Evolutionary conservation across 2,113 vertebrate species (phyloP).

Genomic region (Thunnus thynnus): DNA sequence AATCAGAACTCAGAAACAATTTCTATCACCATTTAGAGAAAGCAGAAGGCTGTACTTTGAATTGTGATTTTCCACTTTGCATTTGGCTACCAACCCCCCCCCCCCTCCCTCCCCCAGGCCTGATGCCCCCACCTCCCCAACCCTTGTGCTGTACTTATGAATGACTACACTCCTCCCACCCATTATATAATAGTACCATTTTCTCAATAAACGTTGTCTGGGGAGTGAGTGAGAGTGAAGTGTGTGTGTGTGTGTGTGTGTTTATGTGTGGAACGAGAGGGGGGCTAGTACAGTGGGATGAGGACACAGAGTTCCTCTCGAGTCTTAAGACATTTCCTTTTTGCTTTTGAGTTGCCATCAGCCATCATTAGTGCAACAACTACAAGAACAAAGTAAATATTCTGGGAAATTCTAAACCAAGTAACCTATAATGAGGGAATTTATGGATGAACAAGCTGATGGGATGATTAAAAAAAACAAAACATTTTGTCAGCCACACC

Average conservation of each 20-base stretch:
- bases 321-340: slow-evolving; percentile 12
- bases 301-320: slow-evolving; percentile 26
- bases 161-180: slow-evolving; percentile 63
- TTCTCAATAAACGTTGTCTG: slow-evolving; percentile 59
- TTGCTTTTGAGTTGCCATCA: background rate
- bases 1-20: background rate
- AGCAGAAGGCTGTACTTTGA: background rate
- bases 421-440: background rate
- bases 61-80: slow-evolving; percentile 28
- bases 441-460: background rate
- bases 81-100: background rate
- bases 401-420: background rate
- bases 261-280: too few species aligned
- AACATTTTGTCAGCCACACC: background rate
- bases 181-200: slow-evolving; percentile 64
- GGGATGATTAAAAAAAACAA: background rate
- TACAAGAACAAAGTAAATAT: background rate
- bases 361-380: background rate
- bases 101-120: background rate
- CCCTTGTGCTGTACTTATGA: slow-evolving; percentile 61
- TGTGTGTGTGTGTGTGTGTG: slow-evolving; percentile 8
- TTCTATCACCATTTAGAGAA: background rate
- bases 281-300: background rate
- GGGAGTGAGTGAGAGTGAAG: slow-evolving; percentile 30
- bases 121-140: background rate